Evolutionary conservation across 1,140 invertebrate species (phyloP), one percentile per base, ranked within the genome.

Genomic region (Caenorhabditis tropicalis): DNA sequence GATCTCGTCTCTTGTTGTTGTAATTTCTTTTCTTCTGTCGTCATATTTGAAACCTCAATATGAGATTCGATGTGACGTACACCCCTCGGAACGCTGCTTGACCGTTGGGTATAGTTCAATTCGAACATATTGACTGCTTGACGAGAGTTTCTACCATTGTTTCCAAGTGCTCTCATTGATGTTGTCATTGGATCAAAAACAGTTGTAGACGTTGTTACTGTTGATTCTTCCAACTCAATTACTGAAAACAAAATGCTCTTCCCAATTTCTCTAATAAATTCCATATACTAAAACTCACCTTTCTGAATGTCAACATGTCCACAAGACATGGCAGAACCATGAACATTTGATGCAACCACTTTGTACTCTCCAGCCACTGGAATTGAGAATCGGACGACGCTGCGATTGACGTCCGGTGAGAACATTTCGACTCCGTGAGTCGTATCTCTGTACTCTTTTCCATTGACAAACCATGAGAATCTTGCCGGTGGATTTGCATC

Each of bases 381-480:
- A 29, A 89, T 79, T 33, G 85, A 87, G 86, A 91, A 90, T 51
- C 86, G 70, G 39, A 88, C 89, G 80, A 90, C 86, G 80, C 90
- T 91, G 43, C 90, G 86, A 51, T 85, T 91, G 9, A 53, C 24
- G 81, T 89, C 86, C 24, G 89, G 89, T 49, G 85, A 84, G 74
- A 84, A 91, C 60, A 91, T 86, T 46, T 87, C 86, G 24, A 87
- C 86, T n/a, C 87, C 85, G 48, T 85, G 7, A 15, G 87, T 39
- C 19, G 58, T 48, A 15, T 87, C 74, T 79, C 87, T 85, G 36
- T 49, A 60, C 51, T 85, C 80, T 27, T 74, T 81, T 15, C 89
- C 89, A 58, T 90, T 88, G n/a, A 90, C 83, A 53, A 87, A 90
- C 90, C 90, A 90, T 9, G 79, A 85, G 70, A 89, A 90, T 56